Percentiles rank a stretch among this genome's conserved stretches.
phyloP scores from a whole-genome alignment of 2,797 vertebrate genomes.

The Diceros bicornis region DNA sequence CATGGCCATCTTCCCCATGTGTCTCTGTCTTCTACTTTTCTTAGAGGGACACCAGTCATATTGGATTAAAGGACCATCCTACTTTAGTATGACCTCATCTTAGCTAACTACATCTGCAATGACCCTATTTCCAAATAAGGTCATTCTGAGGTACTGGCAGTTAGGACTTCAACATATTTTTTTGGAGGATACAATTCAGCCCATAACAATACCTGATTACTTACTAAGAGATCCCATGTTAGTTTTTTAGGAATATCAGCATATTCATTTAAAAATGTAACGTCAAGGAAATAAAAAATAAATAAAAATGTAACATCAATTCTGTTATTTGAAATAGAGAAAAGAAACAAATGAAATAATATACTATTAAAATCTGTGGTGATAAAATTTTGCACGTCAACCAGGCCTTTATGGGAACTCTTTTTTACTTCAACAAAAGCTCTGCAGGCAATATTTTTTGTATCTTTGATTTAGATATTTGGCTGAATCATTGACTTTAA shows the following conservation, averaged over 20 bases:
- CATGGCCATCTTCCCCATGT: background rate
- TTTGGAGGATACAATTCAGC: background rate
- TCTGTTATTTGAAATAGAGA: conserved; percentile 56
- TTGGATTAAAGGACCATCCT: background rate
- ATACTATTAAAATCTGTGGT: background rate
- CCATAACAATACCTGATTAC: background rate
- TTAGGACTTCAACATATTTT: background rate
- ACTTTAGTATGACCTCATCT: background rate
- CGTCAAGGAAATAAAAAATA: background rate
- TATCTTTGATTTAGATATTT: conserved; percentile 69
- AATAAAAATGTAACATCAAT: conserved; percentile 44
- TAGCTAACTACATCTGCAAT: background rate
- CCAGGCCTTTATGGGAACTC: background rate
- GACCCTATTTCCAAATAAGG: conserved; percentile 11
- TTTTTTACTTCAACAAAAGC: conserved; percentile 51
- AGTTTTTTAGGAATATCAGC: conserved; percentile 27
- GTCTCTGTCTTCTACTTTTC: background rate
- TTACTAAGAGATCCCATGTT: background rate
- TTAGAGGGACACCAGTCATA: background rate
- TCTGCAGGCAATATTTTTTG: background rate
- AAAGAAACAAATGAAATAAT: conserved; percentile 31
- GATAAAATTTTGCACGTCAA: conserved; percentile 12
- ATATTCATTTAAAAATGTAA: conserved; percentile 56
- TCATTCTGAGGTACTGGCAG: background rate
- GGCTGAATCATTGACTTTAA: conserved; percentile 36